Evolutionary conservation across 2,888 invertebrate genomes (phyloP), one percentile per base, ranked within the genome.

Genomic region (Thecophora atra): DNA sequence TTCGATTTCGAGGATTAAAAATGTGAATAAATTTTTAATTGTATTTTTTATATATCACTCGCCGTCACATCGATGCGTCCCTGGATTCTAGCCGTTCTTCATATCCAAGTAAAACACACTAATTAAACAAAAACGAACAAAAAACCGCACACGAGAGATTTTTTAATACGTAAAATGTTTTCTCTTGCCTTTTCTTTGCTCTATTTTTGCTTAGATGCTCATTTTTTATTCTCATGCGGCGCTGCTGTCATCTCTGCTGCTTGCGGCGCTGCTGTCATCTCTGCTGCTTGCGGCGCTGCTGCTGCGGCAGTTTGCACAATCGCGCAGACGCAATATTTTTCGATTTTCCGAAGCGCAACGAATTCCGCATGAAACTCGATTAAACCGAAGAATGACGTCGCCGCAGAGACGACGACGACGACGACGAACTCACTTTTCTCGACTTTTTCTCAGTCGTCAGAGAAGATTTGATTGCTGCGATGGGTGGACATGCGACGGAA

Each of bases 281-380:
- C 6, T 21, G 47, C 44, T 2, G 64, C 64, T 13, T 1, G 3
- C 19, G 37, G 3, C 19, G 64, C 24, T 26, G 44, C 47, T 24
- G 19, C 37, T 17, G 24, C 54, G 17, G 17, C 17, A 13, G 52
- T 8, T 56, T 26, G 42, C 52, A 44, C 52, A 58, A 69, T 21
- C 13, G 58, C 70, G 62, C 70, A 70, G 70, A 51, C 62, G 63
- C 70, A 70, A 60, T 28, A 52, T 66, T 70, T 51, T 70, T 24
- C 62, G 62, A 70, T 42, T 70, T 63, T 70, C 28, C 51, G 26
- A 51, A 47, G 51, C 68, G 58, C 24, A 69, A 44, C 60, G 68
- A 69, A 58, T 44, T 60, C 44, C 58, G 68, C 56, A 56, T 69
- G 47, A 21, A 58, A 69, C 44, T 26, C 52, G 42, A 42, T 37